Evolutionary conservation across 2,797 vertebrate species (phyloP).

Genomic region (Selene dorsalis): DNA sequence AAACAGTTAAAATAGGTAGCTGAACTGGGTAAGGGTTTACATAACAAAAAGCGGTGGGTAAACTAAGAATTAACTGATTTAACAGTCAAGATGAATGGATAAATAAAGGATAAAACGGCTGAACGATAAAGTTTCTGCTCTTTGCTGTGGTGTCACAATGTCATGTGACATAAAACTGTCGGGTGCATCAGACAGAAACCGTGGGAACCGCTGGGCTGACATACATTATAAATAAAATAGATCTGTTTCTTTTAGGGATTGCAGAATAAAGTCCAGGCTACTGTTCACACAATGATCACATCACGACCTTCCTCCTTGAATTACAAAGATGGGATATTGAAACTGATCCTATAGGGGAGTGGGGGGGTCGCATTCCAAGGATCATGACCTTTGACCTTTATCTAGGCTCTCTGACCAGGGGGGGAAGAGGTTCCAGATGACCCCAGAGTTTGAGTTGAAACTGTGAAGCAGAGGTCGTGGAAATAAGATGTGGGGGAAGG

Average conservation of each 20-base stretch:
- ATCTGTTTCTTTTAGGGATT: too few species aligned
- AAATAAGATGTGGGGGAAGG: neutral
- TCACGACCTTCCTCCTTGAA: neutral
- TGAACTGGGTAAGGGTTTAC: too few species aligned
- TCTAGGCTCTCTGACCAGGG: neutral
- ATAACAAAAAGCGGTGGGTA: too few species aligned
- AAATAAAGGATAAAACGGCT: neutral
- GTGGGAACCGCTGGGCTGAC: too few species aligned
- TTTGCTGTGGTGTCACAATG: neutral
- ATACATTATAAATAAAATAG: too few species aligned
- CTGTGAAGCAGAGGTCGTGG: neutral
- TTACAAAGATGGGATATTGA: neutral
- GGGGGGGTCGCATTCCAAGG: constrained; percentile 10
- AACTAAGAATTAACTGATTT: too few species aligned
- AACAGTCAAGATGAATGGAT: neutral
- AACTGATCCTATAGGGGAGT: constrained; percentile 13
- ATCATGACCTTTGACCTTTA: constrained; percentile 44
- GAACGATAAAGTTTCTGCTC: neutral
- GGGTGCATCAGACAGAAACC: neutral
- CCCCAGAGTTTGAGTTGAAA: neutral
- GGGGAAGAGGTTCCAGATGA: neutral
- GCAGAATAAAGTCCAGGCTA: neutral
- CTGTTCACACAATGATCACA: neutral
- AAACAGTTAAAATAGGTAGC: too few species aligned
- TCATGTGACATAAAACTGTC: neutral